phyloP scores from a whole-genome alignment of 2,888 invertebrate genomes.

The Netelia fuscicornis region DNA sequence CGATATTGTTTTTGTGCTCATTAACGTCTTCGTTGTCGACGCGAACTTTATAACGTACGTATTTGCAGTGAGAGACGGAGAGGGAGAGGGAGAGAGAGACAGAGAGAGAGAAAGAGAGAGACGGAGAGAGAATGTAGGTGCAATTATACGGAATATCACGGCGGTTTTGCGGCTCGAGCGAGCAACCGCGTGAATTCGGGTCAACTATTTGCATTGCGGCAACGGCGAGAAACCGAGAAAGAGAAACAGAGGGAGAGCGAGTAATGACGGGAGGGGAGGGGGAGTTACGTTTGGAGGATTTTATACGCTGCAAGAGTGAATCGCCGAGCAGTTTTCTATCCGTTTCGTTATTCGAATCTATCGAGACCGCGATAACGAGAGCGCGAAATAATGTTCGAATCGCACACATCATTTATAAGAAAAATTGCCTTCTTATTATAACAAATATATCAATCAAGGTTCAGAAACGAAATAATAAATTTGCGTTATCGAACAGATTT shows the following conservation, averaged over 20 bases:
- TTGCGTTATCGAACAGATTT: background rate
- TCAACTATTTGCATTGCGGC: constrained; percentile 56
- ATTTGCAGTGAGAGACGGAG: background rate
- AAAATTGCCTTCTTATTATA: background rate
- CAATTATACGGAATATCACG: constrained; percentile 55
- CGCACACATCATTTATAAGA: background rate
- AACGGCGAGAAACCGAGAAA: constrained; percentile 13
- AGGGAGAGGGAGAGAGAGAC: too few species aligned
- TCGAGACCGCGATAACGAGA: too few species aligned
- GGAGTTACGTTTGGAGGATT: background rate
- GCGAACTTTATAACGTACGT: background rate
- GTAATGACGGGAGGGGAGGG: too few species aligned
- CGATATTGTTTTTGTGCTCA: constrained; percentile 18
- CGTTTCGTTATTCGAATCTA: background rate
- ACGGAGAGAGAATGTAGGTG: constrained; percentile 24
- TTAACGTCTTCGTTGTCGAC: constrained; percentile 34
- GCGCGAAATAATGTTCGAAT: too few species aligned
- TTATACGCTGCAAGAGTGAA: background rate
- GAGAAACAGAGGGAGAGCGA: background rate
- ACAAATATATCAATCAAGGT: too few species aligned
- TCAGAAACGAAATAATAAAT: too few species aligned
- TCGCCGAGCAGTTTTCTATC: background rate
- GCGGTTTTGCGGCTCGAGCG: constrained; percentile 39
- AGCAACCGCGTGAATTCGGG: constrained; percentile 44
- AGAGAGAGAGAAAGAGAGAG: constrained; percentile 5